Evolutionary conservation across 2,888 invertebrate species (phyloP), one percentile per base, ranked within the genome.

Genomic region (Gibbula magus): DNA sequence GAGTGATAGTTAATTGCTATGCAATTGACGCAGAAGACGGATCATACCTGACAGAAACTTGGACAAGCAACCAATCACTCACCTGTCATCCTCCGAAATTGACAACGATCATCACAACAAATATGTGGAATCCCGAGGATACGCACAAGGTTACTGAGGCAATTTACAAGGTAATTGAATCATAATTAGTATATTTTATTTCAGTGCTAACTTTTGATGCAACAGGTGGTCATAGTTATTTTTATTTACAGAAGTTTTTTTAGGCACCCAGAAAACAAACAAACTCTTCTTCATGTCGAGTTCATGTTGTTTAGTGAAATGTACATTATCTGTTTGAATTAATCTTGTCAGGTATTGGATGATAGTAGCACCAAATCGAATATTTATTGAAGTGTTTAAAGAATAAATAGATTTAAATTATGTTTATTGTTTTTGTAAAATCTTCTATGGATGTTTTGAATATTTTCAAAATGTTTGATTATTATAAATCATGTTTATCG

Each of bases 41-140:
- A 25, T 25, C 29, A 13, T 29, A 61, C 61, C 61, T 61, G 61
- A 61, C 61, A 29, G 29, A 61, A 61, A 61, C 29, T 29, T 61
- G 25, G 61, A 61, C 16, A 25, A 22, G 25, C 29, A 29, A 29
- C 61, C 61, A 61, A 61, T 61, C 22, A 22, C 61, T 61, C 61
- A 61, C 61, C 61, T 61, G 61, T 61, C 61, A 61, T 45, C 61
- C 25, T 13, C 61, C 13, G 61, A 61, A 61, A 61, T 22, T 61
- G 61, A 61, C 61, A 61, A 61, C 22, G 29, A 61, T 29, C 29
- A 61, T 61, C 61, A 61, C 25, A 61, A 61, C 22, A 29, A 61
- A 79, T 18, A 88, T 88, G 88, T 87, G 84, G 81, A 83, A 83
- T 79, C 83, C 87, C 10, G 88, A 88, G 32, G 87, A 88, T 76